These are phyloP conservation scores for Philhelius pedissequus DNA, from an alignment of 2,888 invertebrate genomes.

Conservation along the genomic window DNA sequence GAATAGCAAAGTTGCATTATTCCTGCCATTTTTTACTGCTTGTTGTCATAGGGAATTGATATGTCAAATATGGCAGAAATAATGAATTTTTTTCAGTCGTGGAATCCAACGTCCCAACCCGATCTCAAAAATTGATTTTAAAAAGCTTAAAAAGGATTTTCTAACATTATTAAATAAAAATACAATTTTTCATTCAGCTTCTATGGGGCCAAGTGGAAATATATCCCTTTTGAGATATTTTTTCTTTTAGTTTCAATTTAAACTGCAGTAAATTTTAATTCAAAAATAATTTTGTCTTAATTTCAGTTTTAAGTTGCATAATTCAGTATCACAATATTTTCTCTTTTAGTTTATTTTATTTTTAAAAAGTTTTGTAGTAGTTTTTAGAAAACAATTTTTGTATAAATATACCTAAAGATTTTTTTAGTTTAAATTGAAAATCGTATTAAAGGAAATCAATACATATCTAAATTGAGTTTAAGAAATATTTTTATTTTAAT, in stretches of 20 bases:
- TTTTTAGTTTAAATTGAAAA: background rate
- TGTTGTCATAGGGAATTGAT: too few relatives aligned
- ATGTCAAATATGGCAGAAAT: too few relatives aligned
- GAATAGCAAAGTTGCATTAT: too few relatives aligned
- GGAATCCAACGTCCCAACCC: too few relatives aligned
- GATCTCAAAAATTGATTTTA: background rate
- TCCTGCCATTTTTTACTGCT: too few relatives aligned
- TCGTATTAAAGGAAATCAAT: background rate
- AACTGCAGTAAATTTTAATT: conserved; percentile 2
- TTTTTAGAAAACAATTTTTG: conserved; percentile 11
- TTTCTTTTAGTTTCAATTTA: background rate
- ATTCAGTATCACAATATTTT: conserved; percentile 62
- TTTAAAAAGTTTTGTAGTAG: background rate
- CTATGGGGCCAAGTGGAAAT: background rate
- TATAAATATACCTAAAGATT: background rate
- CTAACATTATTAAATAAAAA: background rate
- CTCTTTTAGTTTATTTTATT: background rate
- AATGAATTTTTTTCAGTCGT: too few relatives aligned
- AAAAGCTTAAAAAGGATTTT: background rate
- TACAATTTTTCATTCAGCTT: background rate
- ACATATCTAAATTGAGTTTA: background rate
- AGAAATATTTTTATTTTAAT: background rate
- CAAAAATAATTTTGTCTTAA: background rate
- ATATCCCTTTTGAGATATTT: background rate
- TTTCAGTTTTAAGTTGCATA: conserved; percentile 36